phyloP scores from a whole-genome alignment of 2,797 vertebrate species.

The Notamacropus eugenii region DNA sequence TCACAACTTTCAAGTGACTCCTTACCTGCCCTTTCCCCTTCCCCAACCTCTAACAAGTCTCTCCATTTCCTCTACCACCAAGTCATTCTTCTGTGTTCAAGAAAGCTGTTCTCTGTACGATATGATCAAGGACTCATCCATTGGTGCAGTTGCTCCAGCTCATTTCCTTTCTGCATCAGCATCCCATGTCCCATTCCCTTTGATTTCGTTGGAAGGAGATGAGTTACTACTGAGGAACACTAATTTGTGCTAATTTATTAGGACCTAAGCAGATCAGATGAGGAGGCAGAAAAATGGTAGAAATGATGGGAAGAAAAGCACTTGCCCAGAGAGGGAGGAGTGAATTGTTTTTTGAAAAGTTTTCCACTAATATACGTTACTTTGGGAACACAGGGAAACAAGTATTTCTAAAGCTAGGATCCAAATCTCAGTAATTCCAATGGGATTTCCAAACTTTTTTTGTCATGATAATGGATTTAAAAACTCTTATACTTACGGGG shows the following conservation, averaged over 20 bases:
- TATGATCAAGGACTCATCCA: not conserved
- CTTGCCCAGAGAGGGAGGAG: not conserved
- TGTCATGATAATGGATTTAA: not conserved
- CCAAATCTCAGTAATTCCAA: not conserved
- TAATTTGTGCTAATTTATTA: constrained; percentile 15
- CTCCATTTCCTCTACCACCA: not conserved
- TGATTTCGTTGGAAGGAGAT: not conserved
- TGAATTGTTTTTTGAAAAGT: not conserved
- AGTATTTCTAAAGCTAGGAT: not conserved
- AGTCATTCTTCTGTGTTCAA: not conserved
- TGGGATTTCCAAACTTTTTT: not conserved
- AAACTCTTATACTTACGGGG: not conserved
- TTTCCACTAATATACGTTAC: not conserved
- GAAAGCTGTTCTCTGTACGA: not conserved
- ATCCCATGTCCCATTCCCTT: not conserved
- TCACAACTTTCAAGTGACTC: not conserved
- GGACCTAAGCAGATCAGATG: not conserved
- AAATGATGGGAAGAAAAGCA: not conserved
- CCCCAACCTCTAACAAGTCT: not conserved
- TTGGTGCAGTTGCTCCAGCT: not conserved
- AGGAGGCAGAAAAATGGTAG: not conserved
- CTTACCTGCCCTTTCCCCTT: not conserved
- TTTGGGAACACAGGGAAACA: not conserved
- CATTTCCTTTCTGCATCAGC: not conserved
- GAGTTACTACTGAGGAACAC: constrained; percentile 9